Conservation (phyloP, 2,113 vertebrate genomes). For the Pedetes capensis region DNA sequence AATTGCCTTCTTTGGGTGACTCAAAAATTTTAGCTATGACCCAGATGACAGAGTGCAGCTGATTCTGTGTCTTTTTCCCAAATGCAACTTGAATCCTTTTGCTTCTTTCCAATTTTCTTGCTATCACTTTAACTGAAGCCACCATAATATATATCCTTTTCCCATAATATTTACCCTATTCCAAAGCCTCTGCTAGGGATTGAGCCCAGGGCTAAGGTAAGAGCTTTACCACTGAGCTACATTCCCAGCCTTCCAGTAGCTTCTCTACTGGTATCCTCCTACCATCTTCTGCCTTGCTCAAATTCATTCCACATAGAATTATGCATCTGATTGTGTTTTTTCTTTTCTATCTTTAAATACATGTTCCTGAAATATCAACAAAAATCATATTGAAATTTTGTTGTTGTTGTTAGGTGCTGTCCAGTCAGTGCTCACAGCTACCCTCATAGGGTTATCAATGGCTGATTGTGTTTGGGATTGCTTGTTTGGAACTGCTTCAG, state of each 20-base stretch:
- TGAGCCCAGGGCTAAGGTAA: not conserved
- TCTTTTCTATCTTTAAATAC: not conserved
- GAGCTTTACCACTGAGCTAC: not conserved
- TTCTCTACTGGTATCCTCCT: not conserved
- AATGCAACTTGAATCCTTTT: not conserved
- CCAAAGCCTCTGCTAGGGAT: not conserved
- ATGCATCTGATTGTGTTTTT: not conserved
- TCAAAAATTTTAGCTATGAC: not conserved
- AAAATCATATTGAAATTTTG: constrained; percentile 24
- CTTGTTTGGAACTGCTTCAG: no score
- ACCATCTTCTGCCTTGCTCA: not conserved
- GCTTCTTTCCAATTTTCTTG: not conserved
- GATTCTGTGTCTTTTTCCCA: not conserved
- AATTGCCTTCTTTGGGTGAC: not conserved
- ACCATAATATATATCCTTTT: not conserved
- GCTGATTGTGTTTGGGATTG: no score
- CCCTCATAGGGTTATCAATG: no score
- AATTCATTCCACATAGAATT: not conserved
- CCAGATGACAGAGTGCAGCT: not conserved
- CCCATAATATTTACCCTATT: no score
- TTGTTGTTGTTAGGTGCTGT: no score
- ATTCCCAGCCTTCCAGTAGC: not conserved
- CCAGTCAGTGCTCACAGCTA: no score
- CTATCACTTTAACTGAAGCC: not conserved
- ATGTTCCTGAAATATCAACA: not conserved